Evolutionary conservation across 2,797 vertebrate species (phyloP).

Genomic region (Sebastiscus albofasciatus): DNA sequence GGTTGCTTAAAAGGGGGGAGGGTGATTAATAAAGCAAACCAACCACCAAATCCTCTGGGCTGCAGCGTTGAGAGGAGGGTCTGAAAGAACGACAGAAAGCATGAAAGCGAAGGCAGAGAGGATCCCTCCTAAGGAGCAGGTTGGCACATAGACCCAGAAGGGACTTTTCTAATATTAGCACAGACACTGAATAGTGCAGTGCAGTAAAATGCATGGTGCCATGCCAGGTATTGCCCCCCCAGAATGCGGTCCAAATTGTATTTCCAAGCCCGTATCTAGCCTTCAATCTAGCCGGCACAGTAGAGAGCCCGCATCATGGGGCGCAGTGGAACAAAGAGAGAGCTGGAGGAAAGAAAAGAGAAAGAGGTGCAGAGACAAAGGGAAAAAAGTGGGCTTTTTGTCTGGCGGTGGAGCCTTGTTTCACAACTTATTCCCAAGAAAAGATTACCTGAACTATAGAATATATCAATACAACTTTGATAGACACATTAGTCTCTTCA

Average conservation of each 20-base stretch:
- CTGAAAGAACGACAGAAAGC: conserved; percentile 47
- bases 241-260: conserved; percentile 42
- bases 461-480: background rate
- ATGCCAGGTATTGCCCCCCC: conserved; percentile 13
- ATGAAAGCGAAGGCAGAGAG: conserved; percentile 43
- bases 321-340: conserved; percentile 21
- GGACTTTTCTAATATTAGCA: conserved; percentile 63
- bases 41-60: conserved; percentile 39
- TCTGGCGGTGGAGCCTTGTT: conserved; percentile 8
- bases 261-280: conserved; percentile 52
- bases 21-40: conserved; percentile 48
- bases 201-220: conserved; percentile 26
- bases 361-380: background rate
- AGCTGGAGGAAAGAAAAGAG: background rate
- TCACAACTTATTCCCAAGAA: background rate
- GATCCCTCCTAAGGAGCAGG: conserved; percentile 40
- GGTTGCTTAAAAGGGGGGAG: conserved; percentile 13
- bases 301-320: conserved; percentile 3
- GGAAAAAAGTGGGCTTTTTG: background rate
- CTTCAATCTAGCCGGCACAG: conserved; percentile 33
- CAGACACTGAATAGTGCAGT: conserved; percentile 28
- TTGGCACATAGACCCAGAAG: conserved; percentile 39
- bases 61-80: conserved; percentile 8
- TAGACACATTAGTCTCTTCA: background rate
- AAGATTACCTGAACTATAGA: conserved; percentile 6